These are phyloP conservation scores for Onychorhynchus coronatus DNA, from an alignment of 2,113 vertebrate species.

Conservation along the genomic window DNA sequence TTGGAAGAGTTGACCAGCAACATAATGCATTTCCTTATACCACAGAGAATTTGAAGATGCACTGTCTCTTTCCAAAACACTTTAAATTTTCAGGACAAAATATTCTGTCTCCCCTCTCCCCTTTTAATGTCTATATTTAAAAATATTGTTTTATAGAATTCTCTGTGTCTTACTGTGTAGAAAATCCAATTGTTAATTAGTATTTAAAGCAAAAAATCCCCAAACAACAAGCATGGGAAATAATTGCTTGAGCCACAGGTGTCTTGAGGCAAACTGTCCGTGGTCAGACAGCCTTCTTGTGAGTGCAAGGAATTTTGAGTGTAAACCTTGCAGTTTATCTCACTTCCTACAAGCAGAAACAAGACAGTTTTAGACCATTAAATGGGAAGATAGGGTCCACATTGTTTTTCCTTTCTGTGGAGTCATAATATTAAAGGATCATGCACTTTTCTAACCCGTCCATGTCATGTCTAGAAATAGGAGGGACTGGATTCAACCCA, in stretches of 20 bases:
- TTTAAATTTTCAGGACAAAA: constrained; percentile 37
- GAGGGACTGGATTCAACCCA: not conserved
- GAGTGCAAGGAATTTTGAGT: not conserved
- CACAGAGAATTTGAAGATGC: constrained; percentile 45
- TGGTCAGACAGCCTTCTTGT: not conserved
- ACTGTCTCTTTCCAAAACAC: constrained; percentile 39
- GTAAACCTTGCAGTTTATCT: not conserved
- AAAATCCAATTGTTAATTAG: not conserved
- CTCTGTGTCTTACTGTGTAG: not conserved
- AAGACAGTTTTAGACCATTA: not conserved
- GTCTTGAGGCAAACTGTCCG: not conserved
- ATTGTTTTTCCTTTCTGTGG: not conserved
- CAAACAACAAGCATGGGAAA: not conserved
- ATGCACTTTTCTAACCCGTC: not conserved
- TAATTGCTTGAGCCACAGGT: not conserved
- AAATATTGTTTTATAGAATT: constrained; percentile 35
- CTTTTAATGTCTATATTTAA: constrained; percentile 31
- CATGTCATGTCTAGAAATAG: not conserved
- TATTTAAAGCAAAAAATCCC: not conserved
- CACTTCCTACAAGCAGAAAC: not conserved
- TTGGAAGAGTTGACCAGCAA: constrained; percentile 84
- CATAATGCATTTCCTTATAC: constrained; percentile 66
- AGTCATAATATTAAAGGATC: not conserved
- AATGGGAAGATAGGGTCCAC: not conserved
- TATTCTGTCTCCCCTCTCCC: not conserved